phyloP scores from a whole-genome alignment of 2,113 vertebrate genomes.

The Microcebus murinus region DNA sequence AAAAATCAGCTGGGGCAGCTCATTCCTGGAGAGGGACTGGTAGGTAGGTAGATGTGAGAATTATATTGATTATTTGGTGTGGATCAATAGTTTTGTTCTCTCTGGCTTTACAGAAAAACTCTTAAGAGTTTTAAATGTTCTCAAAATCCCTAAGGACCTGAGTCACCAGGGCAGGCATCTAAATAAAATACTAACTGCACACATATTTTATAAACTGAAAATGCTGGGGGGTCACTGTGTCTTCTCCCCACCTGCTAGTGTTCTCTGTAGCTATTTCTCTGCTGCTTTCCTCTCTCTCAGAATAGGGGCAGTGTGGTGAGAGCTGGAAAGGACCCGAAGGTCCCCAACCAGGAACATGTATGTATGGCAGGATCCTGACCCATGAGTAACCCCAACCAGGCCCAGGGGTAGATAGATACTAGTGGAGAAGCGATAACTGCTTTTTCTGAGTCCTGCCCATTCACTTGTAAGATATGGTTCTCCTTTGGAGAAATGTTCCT shows the following conservation, averaged over 20 bases:
- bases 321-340: background rate
- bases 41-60: background rate
- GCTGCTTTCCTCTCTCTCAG: background rate
- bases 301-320: background rate
- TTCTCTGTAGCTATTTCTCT: background rate
- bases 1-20: background rate
- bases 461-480: background rate
- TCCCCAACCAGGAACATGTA: too few species aligned
- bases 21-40: background rate
- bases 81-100: conserved; percentile 49
- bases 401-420: background rate
- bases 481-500: background rate
- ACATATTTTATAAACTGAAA: background rate
- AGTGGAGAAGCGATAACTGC: background rate
- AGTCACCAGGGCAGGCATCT: background rate
- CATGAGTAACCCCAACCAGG: background rate
- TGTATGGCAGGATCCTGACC: background rate
- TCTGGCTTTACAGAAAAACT: conserved; percentile 31
- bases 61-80: background rate
- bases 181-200: background rate
- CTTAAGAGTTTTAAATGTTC: background rate
- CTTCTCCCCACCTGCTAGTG: background rate
- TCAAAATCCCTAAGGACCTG: conserved; percentile 6
- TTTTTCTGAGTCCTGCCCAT: background rate
- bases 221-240: too few species aligned